Percentiles rank a stretch among this genome's conserved stretches.
These are phyloP conservation scores for Lysandra bellargus DNA, from an alignment of 2,888 invertebrate species.

Conservation along the genomic window DNA sequence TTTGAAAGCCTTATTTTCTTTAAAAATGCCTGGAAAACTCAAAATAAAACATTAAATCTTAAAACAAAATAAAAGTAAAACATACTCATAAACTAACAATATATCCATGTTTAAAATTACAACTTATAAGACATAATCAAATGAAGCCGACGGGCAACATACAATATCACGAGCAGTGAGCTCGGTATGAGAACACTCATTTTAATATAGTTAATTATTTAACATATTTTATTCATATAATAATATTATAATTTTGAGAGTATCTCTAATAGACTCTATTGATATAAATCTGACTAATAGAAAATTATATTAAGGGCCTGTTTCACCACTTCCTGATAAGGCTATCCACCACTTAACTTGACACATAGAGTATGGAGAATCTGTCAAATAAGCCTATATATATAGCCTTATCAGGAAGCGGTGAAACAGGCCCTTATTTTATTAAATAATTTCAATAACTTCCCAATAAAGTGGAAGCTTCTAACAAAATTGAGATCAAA, in stretches of 20 bases:
- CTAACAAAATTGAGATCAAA: slow-evolving; percentile 10
- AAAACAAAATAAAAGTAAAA: not conserved
- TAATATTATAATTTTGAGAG: not conserved
- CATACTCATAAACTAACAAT: not conserved
- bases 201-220: not conserved
- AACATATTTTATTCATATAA: not conserved
- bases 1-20: not conserved
- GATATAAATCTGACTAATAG: not conserved
- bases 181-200: not conserved
- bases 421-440: not conserved
- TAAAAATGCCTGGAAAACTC: not conserved
- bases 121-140: not conserved
- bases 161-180: not conserved
- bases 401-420: no score
- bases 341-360: no score
- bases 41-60: not conserved
- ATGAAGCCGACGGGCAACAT: not conserved
- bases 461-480: not conserved
- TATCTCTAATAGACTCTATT: not conserved
- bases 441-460: not conserved
- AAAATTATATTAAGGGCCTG: not conserved
- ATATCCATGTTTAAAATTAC: not conserved
- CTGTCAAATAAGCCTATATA: no score
- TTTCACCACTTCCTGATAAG: no score
- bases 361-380: no score